Evolutionary conservation across 1,140 invertebrate species (phyloP).

Genomic region (Listronotus oregonensis): DNA sequence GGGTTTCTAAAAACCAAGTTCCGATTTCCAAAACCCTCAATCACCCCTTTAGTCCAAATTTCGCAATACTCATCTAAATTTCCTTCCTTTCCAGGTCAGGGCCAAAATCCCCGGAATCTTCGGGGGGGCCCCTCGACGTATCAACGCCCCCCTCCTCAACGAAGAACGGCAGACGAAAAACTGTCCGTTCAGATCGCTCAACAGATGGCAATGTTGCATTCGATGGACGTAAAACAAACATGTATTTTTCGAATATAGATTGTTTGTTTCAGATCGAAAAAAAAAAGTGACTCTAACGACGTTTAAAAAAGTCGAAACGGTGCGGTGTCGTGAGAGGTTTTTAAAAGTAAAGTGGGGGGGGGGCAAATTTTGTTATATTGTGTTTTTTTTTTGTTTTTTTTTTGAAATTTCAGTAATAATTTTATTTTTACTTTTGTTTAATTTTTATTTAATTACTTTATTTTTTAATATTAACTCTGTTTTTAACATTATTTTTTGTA

Average conservation of each 20-base stretch:
- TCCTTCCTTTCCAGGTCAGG: slow-evolving; percentile 65
- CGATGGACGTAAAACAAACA: slow-evolving; percentile 67
- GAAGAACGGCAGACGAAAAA: slow-evolving; percentile 73
- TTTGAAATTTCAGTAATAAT: too few relatives aligned
- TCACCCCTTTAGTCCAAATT: too few relatives aligned
- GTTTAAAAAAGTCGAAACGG: not conserved
- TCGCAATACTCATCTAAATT: too few relatives aligned
- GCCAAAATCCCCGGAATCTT: slow-evolving; percentile 97
- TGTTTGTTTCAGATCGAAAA: slow-evolving; percentile 26
- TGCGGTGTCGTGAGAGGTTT: too few relatives aligned
- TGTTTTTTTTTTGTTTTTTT: not conserved
- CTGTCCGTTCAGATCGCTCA: slow-evolving; percentile 83
- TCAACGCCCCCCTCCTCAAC: slow-evolving; percentile 80
- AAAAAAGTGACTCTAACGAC: not conserved
- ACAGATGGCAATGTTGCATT: slow-evolving; percentile 90
- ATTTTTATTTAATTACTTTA: not conserved
- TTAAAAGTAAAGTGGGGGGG: slow-evolving; percentile 8
- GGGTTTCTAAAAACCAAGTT: too few relatives aligned
- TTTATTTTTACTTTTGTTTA: not conserved
- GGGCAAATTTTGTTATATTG: slow-evolving; percentile 26
- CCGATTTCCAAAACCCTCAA: too few relatives aligned
- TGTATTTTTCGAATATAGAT: not conserved
- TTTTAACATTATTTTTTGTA: too few relatives aligned
- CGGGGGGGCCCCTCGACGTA: slow-evolving; percentile 95
- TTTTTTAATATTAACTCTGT: not conserved